Percentiles rank a stretch among this genome's conserved stretches.
Conservation (phyloP, 2,113 vertebrate species). For the Cepphus grylle region DNA sequence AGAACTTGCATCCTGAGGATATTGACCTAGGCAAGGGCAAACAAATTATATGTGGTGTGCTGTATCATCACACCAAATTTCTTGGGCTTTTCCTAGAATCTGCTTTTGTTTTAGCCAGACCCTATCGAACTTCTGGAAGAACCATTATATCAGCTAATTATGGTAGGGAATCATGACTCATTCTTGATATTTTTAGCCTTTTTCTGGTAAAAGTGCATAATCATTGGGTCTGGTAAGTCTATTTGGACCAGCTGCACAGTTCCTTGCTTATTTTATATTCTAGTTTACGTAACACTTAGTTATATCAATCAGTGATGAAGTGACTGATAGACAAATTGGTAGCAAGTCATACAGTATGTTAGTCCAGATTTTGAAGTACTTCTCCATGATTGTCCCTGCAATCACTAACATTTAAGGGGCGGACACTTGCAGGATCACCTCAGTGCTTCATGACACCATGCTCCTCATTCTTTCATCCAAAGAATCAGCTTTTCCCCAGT, state of each 20-base stretch:
- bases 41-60: background rate
- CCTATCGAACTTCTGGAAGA: background rate
- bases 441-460: background rate
- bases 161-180: background rate
- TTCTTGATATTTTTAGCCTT: background rate
- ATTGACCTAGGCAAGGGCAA: background rate
- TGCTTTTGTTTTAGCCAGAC: background rate
- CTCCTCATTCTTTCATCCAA: background rate
- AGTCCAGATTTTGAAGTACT: background rate
- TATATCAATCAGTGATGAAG: background rate
- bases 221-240: background rate
- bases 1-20: background rate
- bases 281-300: background rate
- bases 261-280: background rate
- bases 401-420: background rate
- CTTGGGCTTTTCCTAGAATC: background rate
- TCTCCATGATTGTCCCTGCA: background rate
- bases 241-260: background rate
- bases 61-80: background rate
- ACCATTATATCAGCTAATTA: background rate
- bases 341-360: background rate
- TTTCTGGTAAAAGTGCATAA: background rate
- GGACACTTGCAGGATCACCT: background rate
- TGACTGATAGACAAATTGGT: background rate
- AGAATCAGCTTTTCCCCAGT: background rate